phyloP scores from a whole-genome alignment of 2,113 vertebrate species.

The Silurus meridionalis region DNA sequence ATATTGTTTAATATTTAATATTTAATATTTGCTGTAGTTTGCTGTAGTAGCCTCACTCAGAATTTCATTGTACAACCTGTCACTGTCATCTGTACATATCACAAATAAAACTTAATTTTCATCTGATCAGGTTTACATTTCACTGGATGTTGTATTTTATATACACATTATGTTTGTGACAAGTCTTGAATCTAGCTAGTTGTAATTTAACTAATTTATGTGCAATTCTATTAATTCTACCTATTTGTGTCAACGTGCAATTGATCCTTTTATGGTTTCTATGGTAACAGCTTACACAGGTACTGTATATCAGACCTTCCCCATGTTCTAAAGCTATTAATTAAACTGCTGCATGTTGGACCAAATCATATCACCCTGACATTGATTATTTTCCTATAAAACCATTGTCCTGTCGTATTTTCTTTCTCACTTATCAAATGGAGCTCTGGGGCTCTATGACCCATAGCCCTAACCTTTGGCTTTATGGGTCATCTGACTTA shows the following conservation, averaged over 20 bases:
- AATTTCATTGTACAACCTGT: no score
- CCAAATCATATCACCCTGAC: not conserved
- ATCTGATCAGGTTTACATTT: no score
- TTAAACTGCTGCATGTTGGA: not conserved
- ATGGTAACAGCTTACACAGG: not conserved
- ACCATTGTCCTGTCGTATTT: not conserved
- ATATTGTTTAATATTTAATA: no score
- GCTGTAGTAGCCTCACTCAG: no score
- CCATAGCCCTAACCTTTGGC: slow-evolving; percentile 43
- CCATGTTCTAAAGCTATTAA: not conserved
- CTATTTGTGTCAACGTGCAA: not conserved
- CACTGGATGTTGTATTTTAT: no score
- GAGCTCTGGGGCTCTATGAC: slow-evolving; percentile 16
- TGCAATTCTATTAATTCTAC: no score
- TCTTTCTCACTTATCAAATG: not conserved
- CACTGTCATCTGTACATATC: no score
- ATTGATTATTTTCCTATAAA: not conserved
- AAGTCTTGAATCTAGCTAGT: no score
- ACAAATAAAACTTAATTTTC: no score
- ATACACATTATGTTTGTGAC: no score
- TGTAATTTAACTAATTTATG: no score
- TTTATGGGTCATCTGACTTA: slow-evolving; percentile 22
- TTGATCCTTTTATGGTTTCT: not conserved
- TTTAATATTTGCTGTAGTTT: no score
- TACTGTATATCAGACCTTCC: not conserved